Conservation (phyloP, 2,888 invertebrate genomes). For the Drosophila mulleri region DNA sequence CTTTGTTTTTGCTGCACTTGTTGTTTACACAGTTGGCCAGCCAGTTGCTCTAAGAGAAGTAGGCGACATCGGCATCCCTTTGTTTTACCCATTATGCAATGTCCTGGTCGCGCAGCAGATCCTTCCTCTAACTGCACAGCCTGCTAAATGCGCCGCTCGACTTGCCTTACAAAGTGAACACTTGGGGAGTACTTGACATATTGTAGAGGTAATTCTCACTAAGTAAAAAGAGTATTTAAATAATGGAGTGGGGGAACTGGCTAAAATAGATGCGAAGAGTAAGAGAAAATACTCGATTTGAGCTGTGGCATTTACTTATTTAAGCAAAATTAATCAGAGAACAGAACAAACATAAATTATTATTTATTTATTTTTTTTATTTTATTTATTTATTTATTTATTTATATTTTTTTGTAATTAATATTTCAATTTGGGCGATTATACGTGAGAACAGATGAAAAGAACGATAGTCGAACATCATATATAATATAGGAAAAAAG, state of each 20-base stretch:
- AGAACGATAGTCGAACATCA: too few relatives aligned
- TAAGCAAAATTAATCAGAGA: background rate
- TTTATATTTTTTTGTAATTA: too few relatives aligned
- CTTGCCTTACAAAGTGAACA: slow-evolving; percentile 4
- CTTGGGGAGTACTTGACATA: slow-evolving; percentile 3
- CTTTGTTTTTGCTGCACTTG: slow-evolving; percentile 44
- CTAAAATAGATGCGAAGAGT: background rate
- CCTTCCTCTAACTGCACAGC: background rate
- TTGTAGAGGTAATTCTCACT: slow-evolving; percentile 15
- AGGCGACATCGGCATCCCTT: slow-evolving; percentile 37
- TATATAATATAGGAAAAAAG: too few relatives aligned
- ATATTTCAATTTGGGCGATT: too few relatives aligned
- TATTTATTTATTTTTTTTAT: too few relatives aligned
- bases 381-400: too few relatives aligned
- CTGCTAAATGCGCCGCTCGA: slow-evolving; percentile 20
- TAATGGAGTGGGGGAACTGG: background rate
- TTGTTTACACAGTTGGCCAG: slow-evolving; percentile 62
- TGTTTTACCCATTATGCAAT: slow-evolving; percentile 50
- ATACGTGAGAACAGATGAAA: too few relatives aligned
- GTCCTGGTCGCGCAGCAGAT: slow-evolving; percentile 26
- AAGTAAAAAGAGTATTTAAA: background rate
- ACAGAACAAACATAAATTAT: too few relatives aligned
- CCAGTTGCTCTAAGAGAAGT: slow-evolving; percentile 9
- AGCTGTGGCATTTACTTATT: background rate
- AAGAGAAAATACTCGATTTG: background rate